Percentiles rank a stretch among this genome's conserved stretches.
Conservation (phyloP, 2,888 invertebrate species). For the Pristionchus japonicus region DNA sequence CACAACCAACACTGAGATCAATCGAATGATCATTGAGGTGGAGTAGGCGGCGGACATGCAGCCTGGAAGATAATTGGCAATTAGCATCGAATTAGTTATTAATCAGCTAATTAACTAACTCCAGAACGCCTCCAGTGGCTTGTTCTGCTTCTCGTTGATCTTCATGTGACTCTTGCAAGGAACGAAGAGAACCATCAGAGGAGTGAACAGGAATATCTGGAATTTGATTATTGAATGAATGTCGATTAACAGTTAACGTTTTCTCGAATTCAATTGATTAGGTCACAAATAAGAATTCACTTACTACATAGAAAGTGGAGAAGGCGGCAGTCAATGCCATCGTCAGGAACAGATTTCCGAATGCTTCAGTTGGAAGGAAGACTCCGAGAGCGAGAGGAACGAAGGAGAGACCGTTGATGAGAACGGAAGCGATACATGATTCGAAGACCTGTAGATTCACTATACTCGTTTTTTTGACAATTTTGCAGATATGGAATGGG, state of each 20-base stretch:
- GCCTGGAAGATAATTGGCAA: neutral
- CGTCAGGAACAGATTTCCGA: conserved; percentile 54
- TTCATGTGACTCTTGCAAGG: neutral
- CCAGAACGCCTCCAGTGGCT: neutral
- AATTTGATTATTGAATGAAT: neutral
- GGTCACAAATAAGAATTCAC: neutral
- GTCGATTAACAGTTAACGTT: neutral
- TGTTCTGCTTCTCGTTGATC: neutral
- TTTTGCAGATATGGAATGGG: too few relatives aligned
- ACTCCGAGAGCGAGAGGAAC: conserved; percentile 53
- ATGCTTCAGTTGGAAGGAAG: conserved; percentile 52
- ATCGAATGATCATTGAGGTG: neutral
- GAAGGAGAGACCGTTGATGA: conserved; percentile 51
- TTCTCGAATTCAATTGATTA: neutral
- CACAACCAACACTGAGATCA: neutral
- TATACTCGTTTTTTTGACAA: too few relatives aligned
- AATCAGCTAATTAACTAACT: neutral
- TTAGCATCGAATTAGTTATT: neutral
- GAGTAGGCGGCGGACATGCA: neutral
- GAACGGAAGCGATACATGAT: conserved; percentile 54
- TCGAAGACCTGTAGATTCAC: conserved; percentile 51
- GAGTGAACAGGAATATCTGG: conserved; percentile 45
- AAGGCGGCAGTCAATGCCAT: conserved; percentile 51
- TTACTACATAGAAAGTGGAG: conserved; percentile 54
- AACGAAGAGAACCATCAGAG: conserved; percentile 23